Base-by-base conservation (phyloP, 2,888 invertebrate genomes). In the Helobdella robusta region DNA sequence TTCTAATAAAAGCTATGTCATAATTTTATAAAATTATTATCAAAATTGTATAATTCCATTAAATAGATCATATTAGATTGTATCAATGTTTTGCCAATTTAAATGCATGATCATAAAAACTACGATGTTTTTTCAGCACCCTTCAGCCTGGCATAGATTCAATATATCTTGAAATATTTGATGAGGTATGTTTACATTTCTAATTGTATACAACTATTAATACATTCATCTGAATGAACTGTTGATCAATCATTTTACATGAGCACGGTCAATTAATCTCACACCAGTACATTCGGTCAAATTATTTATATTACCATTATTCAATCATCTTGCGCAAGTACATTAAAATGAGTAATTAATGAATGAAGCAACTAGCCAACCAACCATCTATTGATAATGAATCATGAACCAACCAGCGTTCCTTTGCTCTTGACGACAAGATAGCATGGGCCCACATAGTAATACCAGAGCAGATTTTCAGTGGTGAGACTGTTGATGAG, bases 401-500 rank as follows among this genome's bases (percentile, higher is more conserved):
- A 23, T 23, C 20, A 15, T 20, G 8, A 8, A 8, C 8, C 61
- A 72, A 74, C 28, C 71, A 83, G 82, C 88, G 92, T 78, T 91
- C 93, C 20, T 93, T 97, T 79, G 90, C 92, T 25, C 88, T 89
- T 85, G 95, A 97, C 80, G 94, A 95, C 80, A 82, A 92, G 68
- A 87, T 97, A 72, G 97, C 94, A 0, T 95, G 92, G 91, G 85
- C 89, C 0, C 89, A 91, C 78, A 86, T 93, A 75, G 85, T 85
- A 32, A 89, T 97, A 73, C 92, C 95, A 0, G 84, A 85, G 61
- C 84, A 86, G 65, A 89, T 93, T 18, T 83, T 91, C 70, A 78
- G 77, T 69, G 91, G 91, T 15, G 89, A 92, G 77, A 91, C 91
- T 0, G 86, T 88, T 72, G 95, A 97, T 79, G 92, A 94, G 76